These are phyloP conservation scores for Akabosia matsudoensis DNA, from an alignment of 1,140 invertebrate genomes.

Conservation along the genomic window DNA sequence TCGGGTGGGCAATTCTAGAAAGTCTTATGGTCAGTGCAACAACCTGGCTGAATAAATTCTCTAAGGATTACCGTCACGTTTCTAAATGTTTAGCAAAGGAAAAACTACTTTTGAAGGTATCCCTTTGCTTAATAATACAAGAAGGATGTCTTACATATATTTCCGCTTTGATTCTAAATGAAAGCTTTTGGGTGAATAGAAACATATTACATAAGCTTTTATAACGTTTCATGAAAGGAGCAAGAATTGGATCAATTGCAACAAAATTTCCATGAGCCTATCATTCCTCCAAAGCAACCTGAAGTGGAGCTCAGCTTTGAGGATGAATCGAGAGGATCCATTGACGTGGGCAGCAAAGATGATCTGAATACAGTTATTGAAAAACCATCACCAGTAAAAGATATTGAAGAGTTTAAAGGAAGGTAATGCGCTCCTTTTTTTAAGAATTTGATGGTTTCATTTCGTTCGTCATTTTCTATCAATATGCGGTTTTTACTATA, in stretches of 20 bases:
- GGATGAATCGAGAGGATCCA: slow-evolving; percentile 32
- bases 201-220: background rate
- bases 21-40: slow-evolving; percentile 86
- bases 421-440: slow-evolving; percentile 1
- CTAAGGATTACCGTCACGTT: slow-evolving; percentile 89
- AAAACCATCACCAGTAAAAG: slow-evolving; percentile 33
- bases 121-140: background rate
- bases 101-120: slow-evolving; percentile 80
- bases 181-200: background rate
- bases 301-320: slow-evolving; percentile 49
- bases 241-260: background rate
- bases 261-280: slow-evolving; percentile 57
- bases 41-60: slow-evolving; percentile 77
- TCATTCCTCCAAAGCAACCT: slow-evolving; percentile 63
- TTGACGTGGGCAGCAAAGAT: slow-evolving; percentile 41
- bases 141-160: too few relatives aligned
- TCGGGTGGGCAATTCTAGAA: slow-evolving; percentile 68
- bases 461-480: too few relatives aligned
- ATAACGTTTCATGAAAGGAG: background rate
- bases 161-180: too few relatives aligned
- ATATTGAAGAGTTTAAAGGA: slow-evolving; percentile 14
- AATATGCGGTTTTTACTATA: too few relatives aligned
- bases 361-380: slow-evolving; percentile 45
- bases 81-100: slow-evolving; percentile 62
- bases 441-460: background rate